Conservation (phyloP, 2,113 vertebrate species). For the Egretta garzetta region DNA sequence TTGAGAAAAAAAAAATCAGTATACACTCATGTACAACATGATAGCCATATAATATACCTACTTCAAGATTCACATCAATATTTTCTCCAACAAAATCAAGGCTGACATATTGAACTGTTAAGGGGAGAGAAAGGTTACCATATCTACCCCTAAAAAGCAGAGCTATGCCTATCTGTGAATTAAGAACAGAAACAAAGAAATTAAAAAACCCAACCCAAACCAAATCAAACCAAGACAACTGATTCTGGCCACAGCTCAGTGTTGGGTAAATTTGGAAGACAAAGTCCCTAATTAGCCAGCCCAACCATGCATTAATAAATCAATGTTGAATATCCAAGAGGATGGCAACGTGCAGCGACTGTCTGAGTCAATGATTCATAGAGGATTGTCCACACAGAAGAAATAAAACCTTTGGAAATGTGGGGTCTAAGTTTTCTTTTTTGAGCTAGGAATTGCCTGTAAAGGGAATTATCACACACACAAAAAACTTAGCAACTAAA, state of each 20-base stretch:
- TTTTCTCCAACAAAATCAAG: not conserved
- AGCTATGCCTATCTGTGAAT: not conserved
- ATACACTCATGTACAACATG: not conserved
- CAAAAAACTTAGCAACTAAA: not conserved
- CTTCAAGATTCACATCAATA: not conserved
- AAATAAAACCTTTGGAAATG: not conserved
- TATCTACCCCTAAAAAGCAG: not conserved
- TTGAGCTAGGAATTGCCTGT: slow-evolving; percentile 15
- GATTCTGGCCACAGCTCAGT: slow-evolving; percentile 49
- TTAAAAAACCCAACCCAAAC: not conserved
- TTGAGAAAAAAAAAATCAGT: not conserved
- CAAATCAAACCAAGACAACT: slow-evolving; percentile 5
- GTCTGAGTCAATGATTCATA: slow-evolving; percentile 38
- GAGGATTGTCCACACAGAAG: slow-evolving; percentile 16
- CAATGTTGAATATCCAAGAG: slow-evolving; percentile 55
- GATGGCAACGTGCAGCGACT: slow-evolving; percentile 22
- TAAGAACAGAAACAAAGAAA: not conserved
- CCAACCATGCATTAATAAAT: slow-evolving; percentile 68
- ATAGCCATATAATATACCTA: not conserved
- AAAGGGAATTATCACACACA: slow-evolving; percentile 37
- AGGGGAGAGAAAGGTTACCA: too few relatives aligned
- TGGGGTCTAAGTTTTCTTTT: not conserved
- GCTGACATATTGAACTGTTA: not conserved
- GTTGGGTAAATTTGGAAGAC: slow-evolving; percentile 52
- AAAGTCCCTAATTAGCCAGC: slow-evolving; percentile 57